Conservation (phyloP, 1,140 invertebrate species). For the Thereuonema tuberculata region DNA sequence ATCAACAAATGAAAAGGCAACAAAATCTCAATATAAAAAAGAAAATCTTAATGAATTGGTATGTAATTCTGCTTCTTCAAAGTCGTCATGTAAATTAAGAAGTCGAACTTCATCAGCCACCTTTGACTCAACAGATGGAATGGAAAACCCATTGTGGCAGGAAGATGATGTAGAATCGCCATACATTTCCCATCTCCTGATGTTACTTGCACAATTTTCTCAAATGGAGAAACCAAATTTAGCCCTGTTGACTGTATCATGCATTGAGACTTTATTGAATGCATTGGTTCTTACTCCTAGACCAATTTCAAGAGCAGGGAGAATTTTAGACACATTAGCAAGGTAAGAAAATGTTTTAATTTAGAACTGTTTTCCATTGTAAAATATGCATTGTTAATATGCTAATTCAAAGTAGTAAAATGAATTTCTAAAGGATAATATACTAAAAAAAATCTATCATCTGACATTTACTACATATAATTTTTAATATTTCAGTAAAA, state of each 20-base stretch:
- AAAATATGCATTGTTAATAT: no score
- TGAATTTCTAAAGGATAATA: no score
- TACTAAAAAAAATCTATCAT: no score
- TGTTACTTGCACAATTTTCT: not conserved
- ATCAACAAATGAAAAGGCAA: not conserved
- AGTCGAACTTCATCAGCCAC: not conserved
- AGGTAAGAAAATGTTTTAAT: no score
- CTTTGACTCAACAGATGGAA: not conserved
- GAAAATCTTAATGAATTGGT: not conserved
- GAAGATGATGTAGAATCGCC: not conserved
- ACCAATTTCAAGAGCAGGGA: not conserved
- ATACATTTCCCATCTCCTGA: not conserved
- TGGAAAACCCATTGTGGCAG: not conserved
- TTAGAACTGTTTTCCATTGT: no score
- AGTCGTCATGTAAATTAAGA: not conserved
- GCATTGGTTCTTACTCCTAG: not conserved
- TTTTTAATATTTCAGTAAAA: no score
- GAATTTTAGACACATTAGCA: not conserved
- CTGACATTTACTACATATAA: no score
- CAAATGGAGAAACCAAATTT: slow-evolving; percentile 1
- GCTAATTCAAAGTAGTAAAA: no score
- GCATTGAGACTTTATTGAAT: not conserved
- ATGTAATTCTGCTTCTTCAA: not conserved
- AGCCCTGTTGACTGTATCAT: not conserved
- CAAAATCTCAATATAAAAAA: not conserved